A percentile compares a stretch with the other conserved stretches of the same genome.
Evolutionary conservation across 92 coral and sea anemone species (phyloP).

Genomic region (Hydrozoanthus gracilis): DNA sequence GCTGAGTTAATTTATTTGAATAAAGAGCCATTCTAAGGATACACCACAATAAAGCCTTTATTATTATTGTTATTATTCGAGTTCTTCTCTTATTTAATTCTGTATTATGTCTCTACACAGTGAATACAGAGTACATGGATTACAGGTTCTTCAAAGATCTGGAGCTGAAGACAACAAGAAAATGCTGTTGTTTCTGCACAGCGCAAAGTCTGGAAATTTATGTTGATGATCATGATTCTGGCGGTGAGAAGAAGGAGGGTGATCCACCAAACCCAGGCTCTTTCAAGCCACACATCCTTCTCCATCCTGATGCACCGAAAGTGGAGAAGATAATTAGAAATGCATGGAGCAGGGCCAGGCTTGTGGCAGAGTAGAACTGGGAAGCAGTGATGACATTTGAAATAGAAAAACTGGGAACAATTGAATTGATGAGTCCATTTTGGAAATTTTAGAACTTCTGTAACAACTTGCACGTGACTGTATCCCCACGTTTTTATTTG

Average conservation of each 20-base stretch:
- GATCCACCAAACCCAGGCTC: slow-evolving; percentile 87
- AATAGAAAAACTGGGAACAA: too few relatives aligned
- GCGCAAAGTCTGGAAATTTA: slow-evolving; percentile 88
- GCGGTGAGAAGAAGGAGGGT: slow-evolving; percentile 85
- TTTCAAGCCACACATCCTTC: slow-evolving; percentile 91
- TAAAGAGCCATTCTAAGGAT: too few relatives aligned
- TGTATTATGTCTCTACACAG: slow-evolving; percentile 28
- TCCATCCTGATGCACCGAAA: slow-evolving; percentile 94
- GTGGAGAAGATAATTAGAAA: slow-evolving; percentile 94
- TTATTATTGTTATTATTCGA: too few relatives aligned
- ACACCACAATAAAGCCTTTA: too few relatives aligned
- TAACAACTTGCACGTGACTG: too few relatives aligned
- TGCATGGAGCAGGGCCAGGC: slow-evolving; percentile 90
- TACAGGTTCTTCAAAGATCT: slow-evolving; percentile 96
- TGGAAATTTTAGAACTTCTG: too few relatives aligned
- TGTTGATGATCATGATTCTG: slow-evolving; percentile 86
- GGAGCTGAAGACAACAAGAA: slow-evolving; percentile 88
- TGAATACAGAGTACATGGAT: slow-evolving; percentile 96
- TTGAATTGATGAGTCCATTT: too few relatives aligned
- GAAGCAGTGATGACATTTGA: too few relatives aligned
- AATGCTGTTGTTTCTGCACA: slow-evolving; percentile 90
- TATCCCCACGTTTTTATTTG: too few relatives aligned
- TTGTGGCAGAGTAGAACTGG: slow-evolving; percentile 83
- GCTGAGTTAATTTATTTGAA: too few relatives aligned
- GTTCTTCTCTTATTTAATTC: too few relatives aligned